A percentile compares a stretch with the other conserved stretches of the same genome.
phyloP scores from a whole-genome alignment of 2,113 vertebrate species.

The Plecturocebus donacophilus region DNA sequence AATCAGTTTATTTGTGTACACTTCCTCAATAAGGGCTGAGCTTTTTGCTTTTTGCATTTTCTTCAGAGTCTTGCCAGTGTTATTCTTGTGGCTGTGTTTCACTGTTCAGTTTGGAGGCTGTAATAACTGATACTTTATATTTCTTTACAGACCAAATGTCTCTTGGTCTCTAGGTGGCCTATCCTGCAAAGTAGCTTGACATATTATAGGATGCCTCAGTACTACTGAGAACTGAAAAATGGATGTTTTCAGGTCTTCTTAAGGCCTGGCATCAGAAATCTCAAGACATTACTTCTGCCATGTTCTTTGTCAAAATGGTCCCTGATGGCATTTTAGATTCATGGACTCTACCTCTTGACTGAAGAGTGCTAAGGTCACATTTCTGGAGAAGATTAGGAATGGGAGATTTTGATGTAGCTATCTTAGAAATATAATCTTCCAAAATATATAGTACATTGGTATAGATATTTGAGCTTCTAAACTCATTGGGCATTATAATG shows the following conservation, averaged over 20 bases:
- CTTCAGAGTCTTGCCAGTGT: not conserved
- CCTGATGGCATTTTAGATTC: not conserved
- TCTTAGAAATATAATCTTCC: not conserved
- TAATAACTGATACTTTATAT: not conserved
- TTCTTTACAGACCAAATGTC: not conserved
- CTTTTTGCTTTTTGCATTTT: not conserved
- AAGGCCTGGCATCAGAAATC: not conserved
- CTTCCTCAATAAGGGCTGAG: not conserved
- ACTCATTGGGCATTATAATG: not conserved
- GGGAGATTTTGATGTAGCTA: not conserved
- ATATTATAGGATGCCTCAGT: not conserved
- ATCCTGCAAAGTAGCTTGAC: not conserved
- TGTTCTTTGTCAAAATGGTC: not conserved
- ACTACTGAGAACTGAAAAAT: not conserved
- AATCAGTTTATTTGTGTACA: not conserved
- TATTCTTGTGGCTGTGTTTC: not conserved
- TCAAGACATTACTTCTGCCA: not conserved
- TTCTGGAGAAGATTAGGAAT: not conserved
- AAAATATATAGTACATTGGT: not conserved
- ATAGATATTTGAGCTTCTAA: not conserved
- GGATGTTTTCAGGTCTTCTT: not conserved
- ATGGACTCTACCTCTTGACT: not conserved
- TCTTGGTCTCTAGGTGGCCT: not conserved
- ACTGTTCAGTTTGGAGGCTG: not conserved
- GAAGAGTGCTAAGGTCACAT: not conserved